phyloP scores from a whole-genome alignment of 2,888 invertebrate genomes.

The Phyto melanocephala region DNA sequence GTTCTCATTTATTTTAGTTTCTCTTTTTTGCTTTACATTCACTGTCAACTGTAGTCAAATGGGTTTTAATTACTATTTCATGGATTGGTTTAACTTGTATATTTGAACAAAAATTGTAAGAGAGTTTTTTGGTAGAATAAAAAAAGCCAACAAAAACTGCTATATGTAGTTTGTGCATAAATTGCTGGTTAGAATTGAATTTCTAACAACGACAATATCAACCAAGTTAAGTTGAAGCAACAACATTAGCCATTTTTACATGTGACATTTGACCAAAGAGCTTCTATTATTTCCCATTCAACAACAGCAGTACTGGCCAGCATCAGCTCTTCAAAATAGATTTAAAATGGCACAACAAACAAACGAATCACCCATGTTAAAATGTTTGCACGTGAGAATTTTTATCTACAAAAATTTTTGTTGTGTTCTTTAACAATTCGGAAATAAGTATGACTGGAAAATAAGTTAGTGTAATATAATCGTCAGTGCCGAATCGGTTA shows the following conservation, averaged over 20 bases:
- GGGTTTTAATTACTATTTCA: slow-evolving; percentile 58
- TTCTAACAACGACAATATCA: slow-evolving; percentile 33
- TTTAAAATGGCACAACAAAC: background rate
- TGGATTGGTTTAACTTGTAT: slow-evolving; percentile 15
- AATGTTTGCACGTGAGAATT: slow-evolving; percentile 14
- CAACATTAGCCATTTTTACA: slow-evolving; percentile 52
- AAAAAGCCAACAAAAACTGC: background rate
- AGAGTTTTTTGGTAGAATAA: background rate
- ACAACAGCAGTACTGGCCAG: background rate
- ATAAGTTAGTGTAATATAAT: too few relatives aligned
- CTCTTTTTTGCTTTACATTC: background rate
- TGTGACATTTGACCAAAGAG: slow-evolving; percentile 50
- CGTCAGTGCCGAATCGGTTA: too few relatives aligned
- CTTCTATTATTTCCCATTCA: slow-evolving; percentile 54
- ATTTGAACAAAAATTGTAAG: background rate
- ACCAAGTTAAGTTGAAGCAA: slow-evolving; percentile 17
- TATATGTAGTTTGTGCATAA: background rate
- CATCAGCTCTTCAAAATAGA: background rate
- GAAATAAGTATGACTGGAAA: slow-evolving; percentile 24
- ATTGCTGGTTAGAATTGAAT: slow-evolving; percentile 44
- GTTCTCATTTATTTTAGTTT: background rate
- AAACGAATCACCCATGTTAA: background rate
- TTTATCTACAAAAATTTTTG: background rate
- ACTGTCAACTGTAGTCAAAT: background rate
- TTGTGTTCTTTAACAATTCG: slow-evolving; percentile 13